These are phyloP conservation scores for Podarcis siculus DNA, from an alignment of 2,797 vertebrate species.

Conservation along the genomic window DNA sequence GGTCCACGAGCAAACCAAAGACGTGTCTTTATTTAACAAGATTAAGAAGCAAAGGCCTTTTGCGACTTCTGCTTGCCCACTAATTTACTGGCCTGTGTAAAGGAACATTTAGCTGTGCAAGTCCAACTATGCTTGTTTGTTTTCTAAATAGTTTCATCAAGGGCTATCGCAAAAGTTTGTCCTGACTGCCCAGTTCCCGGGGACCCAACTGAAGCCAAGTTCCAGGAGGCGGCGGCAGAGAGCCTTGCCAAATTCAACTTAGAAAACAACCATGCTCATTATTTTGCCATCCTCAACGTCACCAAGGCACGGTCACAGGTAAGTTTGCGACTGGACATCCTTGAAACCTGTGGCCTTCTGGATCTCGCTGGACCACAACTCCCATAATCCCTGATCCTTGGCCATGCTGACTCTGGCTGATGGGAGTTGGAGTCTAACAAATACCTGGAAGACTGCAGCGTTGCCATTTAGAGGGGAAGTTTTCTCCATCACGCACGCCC, in stretches of 20 bases:
- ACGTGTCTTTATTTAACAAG: no score
- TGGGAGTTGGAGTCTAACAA: no score
- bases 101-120: neutral
- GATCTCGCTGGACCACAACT: no score
- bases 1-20: no score
- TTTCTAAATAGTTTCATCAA: slow-evolving; percentile 60
- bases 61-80: no score
- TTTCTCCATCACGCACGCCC: no score
- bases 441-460: no score
- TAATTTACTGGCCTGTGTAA: neutral
- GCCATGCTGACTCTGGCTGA: no score
- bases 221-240: slow-evolving; percentile 47
- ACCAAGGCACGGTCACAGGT: slow-evolving; percentile 69
- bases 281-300: slow-evolving; percentile 68
- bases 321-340: slow-evolving; percentile 14
- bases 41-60: neutral
- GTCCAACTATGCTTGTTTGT: neutral
- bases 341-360: neutral
- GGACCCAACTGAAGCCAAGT: neutral
- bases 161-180: neutral
- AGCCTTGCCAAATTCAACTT: slow-evolving; percentile 69
- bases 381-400: no score
- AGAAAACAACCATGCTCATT: slow-evolving; percentile 46
- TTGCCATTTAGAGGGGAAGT: no score
- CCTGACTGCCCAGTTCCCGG: slow-evolving; percentile 64